Conservation (phyloP, 1,140 invertebrate species). For the Teleogryllus occipitalis region DNA sequence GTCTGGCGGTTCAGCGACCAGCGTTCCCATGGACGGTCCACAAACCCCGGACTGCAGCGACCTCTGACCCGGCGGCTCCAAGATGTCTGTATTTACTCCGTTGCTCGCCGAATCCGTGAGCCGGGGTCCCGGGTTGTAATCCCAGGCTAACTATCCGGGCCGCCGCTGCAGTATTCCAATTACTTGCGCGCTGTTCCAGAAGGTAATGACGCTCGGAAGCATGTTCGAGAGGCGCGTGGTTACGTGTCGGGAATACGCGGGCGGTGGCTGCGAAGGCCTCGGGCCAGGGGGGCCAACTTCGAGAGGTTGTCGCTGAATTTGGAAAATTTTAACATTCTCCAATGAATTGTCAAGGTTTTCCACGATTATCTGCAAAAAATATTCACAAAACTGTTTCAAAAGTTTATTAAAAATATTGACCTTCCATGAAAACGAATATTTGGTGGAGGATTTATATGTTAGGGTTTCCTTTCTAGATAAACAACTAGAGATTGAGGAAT, state of each 20-base stretch:
- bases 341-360: too few relatives aligned
- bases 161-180: not conserved
- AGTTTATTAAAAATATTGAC: too few relatives aligned
- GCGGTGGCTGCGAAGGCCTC: not conserved
- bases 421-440: too few relatives aligned
- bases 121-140: not conserved
- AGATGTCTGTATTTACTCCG: not conserved
- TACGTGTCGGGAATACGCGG: not conserved
- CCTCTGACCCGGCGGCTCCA: not conserved
- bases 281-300: not conserved
- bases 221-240: not conserved
- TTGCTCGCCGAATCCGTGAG: not conserved
- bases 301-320: too few relatives aligned
- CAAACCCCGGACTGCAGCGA: not conserved
- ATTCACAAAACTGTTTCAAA: too few relatives aligned
- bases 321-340: too few relatives aligned
- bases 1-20: too few relatives aligned
- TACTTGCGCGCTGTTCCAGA: not conserved
- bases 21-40: not conserved
- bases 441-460: too few relatives aligned
- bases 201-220: not conserved
- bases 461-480: too few relatives aligned
- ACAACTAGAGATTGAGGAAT: too few relatives aligned
- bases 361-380: too few relatives aligned
- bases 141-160: not conserved